Base-by-base conservation (phyloP, 2,113 vertebrate genomes). In the Marcusenius ussheri region DNA sequence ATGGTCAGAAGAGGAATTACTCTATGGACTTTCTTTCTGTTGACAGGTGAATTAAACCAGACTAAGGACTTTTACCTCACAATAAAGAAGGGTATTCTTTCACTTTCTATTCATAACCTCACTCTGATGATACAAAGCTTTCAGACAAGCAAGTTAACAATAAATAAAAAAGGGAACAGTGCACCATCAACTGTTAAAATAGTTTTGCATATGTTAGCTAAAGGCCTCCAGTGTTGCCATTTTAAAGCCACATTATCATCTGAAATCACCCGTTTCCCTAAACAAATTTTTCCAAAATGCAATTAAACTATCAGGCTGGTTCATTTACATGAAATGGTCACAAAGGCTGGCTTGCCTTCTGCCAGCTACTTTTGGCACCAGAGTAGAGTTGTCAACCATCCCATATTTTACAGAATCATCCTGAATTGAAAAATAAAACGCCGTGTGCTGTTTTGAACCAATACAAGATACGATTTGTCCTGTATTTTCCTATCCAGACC, bases 1-100 rank as follows among this genome's bases (percentile, higher is more conserved):
- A 92, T 93, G 93, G 93, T 95, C 94, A 95, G 92, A 93, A 50
- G 94, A 93, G 91, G 93, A 94, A 91, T 83, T 89, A 91, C 94
- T 93, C 94, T 88, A 91, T 83, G 88, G 88, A 62, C 39, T 66
- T 24, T 89, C 91, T 92, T 90, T 91, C 89, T 91, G 66, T 93
- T 53, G 93, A 94, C 93, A 94, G 91, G 93, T 90, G 90, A 90
- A 56, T 88, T 50, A 84, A n/a, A 21, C 83, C 83, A n/a, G 5
- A 47, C 19, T 27, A 84, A 24, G 83, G 83, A 84, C 45, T n/a
- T 46, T 3, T 3, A 84, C 45, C 17, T 17, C 83, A 47, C 19
- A 24, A 7, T 84, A 21, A 83, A 21, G 9, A 17, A 84, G 39
- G 8, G 45, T 47, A 24, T 39, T 42, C 21, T 84, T 84, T n/a